These are phyloP conservation scores for Heliconius ismenius DNA, from an alignment of 2,888 invertebrate species.

Conservation along the genomic window DNA sequence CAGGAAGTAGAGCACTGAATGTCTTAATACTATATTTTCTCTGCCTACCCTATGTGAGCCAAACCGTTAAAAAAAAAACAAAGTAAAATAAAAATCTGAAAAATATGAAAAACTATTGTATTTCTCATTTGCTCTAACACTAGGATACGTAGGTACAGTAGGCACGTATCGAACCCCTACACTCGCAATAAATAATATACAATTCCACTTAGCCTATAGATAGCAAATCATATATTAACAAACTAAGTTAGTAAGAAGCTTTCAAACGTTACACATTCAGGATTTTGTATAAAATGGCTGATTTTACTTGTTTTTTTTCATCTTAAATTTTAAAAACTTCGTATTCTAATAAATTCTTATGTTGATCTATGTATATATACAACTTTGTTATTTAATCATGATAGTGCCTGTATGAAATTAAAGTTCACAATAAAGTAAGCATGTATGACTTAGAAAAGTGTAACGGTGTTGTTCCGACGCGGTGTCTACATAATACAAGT, in stretches of 20 bases:
- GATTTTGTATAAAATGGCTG: neutral
- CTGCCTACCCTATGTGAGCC: neutral
- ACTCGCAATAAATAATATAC: conserved; percentile 50
- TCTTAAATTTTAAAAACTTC: neutral
- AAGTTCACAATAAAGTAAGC: too few relatives aligned
- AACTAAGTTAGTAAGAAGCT: conserved; percentile 33
- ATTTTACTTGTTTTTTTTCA: neutral
- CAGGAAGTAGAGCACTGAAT: too few relatives aligned
- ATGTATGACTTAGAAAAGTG: too few relatives aligned
- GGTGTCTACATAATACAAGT: too few relatives aligned
- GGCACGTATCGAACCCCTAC: conserved; percentile 41
- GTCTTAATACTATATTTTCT: too few relatives aligned
- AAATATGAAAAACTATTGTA: conserved; percentile 47
- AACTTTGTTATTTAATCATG: too few relatives aligned
- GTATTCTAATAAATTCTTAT: neutral
- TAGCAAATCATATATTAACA: conserved; percentile 37
- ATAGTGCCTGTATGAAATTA: too few relatives aligned
- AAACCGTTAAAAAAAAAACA: neutral
- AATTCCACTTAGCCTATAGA: conserved; percentile 46
- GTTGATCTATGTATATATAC: too few relatives aligned
- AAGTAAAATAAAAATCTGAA: conserved; percentile 33
- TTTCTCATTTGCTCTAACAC: conserved; percentile 42
- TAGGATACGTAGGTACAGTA: conserved; percentile 42
- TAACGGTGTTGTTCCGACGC: too few relatives aligned
- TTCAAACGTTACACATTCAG: neutral